Evolutionary conservation across 2,113 vertebrate species (phyloP), one percentile per base, ranked within the genome.

Genomic region (Nyctibius bracteatus): DNA sequence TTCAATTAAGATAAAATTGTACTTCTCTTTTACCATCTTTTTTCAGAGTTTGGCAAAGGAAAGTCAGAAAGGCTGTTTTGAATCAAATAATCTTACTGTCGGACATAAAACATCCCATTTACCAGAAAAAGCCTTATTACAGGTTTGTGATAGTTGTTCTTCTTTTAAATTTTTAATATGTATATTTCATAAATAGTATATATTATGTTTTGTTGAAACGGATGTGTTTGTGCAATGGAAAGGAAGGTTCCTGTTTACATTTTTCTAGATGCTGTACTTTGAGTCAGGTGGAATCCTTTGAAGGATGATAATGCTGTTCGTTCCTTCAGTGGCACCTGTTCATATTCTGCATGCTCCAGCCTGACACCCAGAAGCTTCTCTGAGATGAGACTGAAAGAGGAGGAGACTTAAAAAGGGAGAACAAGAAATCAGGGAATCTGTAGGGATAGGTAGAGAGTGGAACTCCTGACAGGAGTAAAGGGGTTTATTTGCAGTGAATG

Each of bases 91-190:
- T 71, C 47, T 62, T 74, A 9, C 70, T 47, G 59, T 58, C 46
- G 71, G 63, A 86, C 66, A 87, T 70, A 54, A 84, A 73, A 11
- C 97, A 31, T 91, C 96, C 63, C 47, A 16, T 13, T 75, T 98
- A 74, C 97, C 97, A 8, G 81, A 95, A 83, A 72, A 39, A 92
- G 95, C 83, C 44, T n/a, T 98, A 73, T 47, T 92, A 63, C 78
- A 95, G 97, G 97, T 97, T 75, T 78, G 47, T 85, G 28, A 39
- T 61, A 66, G 35, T 22, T 78, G n/a, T 17, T 27, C 10, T 57
- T 81, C 61, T 81, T 68, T 51, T 52, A 27, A 14, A 35, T 52
- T 88, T 62, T 70, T 75, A 31, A 14, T 46, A 46, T 30, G 27
- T 33, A 7, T 86, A 37, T 77, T 86, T 90, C 20, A n/a, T 65